Conservation (phyloP, 2,113 vertebrate species). For the Theropithecus gelada region DNA sequence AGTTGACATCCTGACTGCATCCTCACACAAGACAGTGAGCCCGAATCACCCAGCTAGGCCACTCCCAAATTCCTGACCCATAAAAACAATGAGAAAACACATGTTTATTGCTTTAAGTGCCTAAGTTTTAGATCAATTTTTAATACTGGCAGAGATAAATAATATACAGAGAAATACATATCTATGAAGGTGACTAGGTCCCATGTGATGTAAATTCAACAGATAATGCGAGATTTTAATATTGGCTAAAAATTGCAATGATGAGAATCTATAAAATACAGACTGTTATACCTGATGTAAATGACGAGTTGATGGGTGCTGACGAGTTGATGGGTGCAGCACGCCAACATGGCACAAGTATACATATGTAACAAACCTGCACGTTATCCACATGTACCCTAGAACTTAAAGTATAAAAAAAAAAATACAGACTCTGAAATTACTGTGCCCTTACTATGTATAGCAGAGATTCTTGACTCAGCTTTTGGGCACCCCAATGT, state of each 20-base stretch:
- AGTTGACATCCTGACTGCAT: neutral
- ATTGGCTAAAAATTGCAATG: neutral
- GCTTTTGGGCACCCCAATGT: neutral
- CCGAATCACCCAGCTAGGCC: neutral
- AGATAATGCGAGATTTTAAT: neutral
- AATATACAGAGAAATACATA: neutral
- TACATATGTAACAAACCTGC: no score
- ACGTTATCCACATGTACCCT: no score
- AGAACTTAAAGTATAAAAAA: no score
- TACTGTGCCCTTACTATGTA: neutral
- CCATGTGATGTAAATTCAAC: neutral
- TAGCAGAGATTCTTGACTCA: neutral
- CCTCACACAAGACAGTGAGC: neutral
- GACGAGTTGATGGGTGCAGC: no score
- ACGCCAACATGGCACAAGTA: no score
- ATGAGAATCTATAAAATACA: neutral
- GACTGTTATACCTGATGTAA: neutral
- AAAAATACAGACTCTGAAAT: neutral
- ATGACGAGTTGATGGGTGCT: no score
- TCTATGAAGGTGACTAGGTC: neutral
- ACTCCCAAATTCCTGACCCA: neutral
- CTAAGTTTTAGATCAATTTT: neutral
- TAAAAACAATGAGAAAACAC: neutral
- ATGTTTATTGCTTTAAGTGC: neutral
- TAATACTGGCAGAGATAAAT: neutral